Base-by-base conservation (phyloP, 1,140 invertebrate species). In the Procambarus virginalis region DNA sequence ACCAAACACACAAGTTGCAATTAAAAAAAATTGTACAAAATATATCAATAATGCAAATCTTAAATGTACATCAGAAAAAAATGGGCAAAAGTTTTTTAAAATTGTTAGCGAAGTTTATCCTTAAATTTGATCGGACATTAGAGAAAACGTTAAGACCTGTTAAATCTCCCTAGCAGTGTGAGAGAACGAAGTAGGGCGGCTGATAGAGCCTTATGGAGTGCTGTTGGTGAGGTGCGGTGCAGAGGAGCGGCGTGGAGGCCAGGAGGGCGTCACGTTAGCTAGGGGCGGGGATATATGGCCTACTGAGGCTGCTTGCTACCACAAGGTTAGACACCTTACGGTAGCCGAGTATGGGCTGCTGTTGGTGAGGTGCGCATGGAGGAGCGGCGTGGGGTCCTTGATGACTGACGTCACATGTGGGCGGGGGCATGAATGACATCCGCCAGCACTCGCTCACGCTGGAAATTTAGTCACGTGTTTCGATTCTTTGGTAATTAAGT, bases 191-290 rank as follows among this genome's bases (percentile, higher is more conserved):
- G 60, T 0, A 9, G 58, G 0, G 22, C n/a, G 48, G 12, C 55
- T 10, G 51, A 10, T 3, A 45, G 51, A 3, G 51, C 51, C 17
- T 86, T 86, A 86, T 78, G 49, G 22, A n/a, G 6, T 34, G 20
- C 84, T 86, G 75, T 86, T 86, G 84, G 70, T 86, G 84, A 86
- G 84, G 84, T 86, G 84, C 84, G 84, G 75, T 76, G 55, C 84
- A 78, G 84, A 86, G 84, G 84, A 86, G 84, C 84, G 84, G 84
- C 84, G 84, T 86, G 84, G 84, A 86, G 84, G 84, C 84, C 84
- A 86, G 58, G 70, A n/a, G 9, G 51, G n/a, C 49, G 22, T 45
- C 22, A 73, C 20, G 68, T 34, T 34, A 73, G 64, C 64, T 68
- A 34, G 68, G 68, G 68, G 70, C 51, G 45, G 73, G 75, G 73